Conservation (phyloP, 1,140 invertebrate species). For the Brachionus calyciflorus region DNA sequence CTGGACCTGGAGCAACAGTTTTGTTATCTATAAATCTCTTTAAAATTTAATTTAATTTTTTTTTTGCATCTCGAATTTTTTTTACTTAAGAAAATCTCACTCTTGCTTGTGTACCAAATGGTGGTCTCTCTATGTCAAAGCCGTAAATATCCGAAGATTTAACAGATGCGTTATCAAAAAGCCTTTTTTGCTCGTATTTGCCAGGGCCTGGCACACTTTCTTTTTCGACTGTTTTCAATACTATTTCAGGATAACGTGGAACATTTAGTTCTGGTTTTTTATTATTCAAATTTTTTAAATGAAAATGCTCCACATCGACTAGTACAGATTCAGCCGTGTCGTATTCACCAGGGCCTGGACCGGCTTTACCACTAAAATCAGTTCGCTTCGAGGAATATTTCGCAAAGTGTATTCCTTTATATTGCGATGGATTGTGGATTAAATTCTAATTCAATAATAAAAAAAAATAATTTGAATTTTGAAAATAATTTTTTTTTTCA, state of each 20-base stretch:
- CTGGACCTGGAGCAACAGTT: constrained; percentile 53
- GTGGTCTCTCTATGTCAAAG: constrained; percentile 59
- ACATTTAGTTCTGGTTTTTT: constrained; percentile 53
- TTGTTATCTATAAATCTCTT: constrained; percentile 54
- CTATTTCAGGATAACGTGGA: constrained; percentile 57
- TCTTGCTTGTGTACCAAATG: constrained; percentile 58
- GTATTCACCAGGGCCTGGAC: constrained; percentile 59
- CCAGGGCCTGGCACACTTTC: constrained; percentile 59
- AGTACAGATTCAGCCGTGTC: constrained; percentile 51
- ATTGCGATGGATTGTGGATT: constrained; percentile 49
- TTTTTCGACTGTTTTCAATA: constrained; percentile 55
- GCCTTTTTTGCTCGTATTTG: constrained; percentile 56
- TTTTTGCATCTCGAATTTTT: too few relatives aligned
- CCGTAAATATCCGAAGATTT: constrained; percentile 56
- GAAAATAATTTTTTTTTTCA: constrained; percentile 46
- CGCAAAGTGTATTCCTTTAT: constrained; percentile 58
- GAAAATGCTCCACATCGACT: constrained; percentile 52
- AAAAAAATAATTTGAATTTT: not conserved
- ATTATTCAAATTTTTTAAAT: constrained; percentile 51
- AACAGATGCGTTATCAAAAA: constrained; percentile 53
- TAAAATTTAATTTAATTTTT: constrained; percentile 49
- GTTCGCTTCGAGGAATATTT: constrained; percentile 53
- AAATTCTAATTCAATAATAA: not conserved
- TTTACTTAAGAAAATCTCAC: constrained; percentile 49
- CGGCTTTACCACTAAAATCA: constrained; percentile 53